Evolutionary conservation across 2,113 vertebrate species (phyloP).

Genomic region (Australoheros scitulus): DNA sequence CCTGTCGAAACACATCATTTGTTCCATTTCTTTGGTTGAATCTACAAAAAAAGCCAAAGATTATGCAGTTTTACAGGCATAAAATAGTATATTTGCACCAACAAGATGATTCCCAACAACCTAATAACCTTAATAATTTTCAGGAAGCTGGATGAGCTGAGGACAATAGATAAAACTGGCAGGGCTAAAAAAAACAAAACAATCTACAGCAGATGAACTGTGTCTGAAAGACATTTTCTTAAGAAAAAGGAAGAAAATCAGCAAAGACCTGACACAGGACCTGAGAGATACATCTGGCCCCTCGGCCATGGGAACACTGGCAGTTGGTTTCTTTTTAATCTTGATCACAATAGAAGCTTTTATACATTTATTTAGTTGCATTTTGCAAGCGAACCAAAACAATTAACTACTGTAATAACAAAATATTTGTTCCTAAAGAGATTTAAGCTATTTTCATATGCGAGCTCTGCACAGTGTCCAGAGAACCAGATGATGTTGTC

Average conservation of each 20-base stretch:
- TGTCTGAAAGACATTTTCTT: not conserved
- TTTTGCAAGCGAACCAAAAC: not conserved
- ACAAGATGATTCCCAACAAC: not conserved
- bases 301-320: not conserved
- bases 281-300: not conserved
- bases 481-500: too few species aligned
- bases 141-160: not conserved
- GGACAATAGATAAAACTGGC: not conserved
- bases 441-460: too few species aligned
- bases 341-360: not conserved
- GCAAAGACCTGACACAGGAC: not conserved
- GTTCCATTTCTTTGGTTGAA: not conserved
- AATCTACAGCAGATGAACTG: not conserved
- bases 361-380: not conserved
- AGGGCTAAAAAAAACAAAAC: not conserved
- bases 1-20: not conserved
- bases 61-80: not conserved
- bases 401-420: too few species aligned
- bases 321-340: not conserved
- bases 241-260: not conserved
- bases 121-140: not conserved
- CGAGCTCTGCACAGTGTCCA: too few species aligned
- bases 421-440: too few species aligned
- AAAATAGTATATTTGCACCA: not conserved
- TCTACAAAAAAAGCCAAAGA: not conserved